Evolutionary conservation across 2,113 vertebrate genomes (phyloP).

Genomic region (Cyphomyrus discorhynchus): DNA sequence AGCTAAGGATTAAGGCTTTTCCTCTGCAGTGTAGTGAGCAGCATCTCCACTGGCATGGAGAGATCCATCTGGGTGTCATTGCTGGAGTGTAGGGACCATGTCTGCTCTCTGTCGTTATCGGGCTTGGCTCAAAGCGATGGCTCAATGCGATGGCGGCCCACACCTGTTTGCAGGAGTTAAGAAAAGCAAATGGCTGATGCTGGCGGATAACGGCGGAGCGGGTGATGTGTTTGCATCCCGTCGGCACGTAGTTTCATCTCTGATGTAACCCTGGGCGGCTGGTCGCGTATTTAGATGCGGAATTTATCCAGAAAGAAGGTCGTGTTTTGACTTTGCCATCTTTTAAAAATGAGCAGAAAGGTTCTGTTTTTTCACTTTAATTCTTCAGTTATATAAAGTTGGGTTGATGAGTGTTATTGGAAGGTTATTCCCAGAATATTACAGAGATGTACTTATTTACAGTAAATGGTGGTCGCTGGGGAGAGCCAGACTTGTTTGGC

Average conservation of each 20-base stretch:
- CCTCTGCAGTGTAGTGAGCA: neutral
- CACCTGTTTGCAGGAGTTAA: neutral
- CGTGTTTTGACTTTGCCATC: neutral
- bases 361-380: neutral
- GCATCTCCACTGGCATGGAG: neutral
- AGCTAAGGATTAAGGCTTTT: neutral
- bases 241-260: neutral
- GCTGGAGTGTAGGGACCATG: neutral
- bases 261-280: neutral
- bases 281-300: neutral
- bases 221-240: neutral
- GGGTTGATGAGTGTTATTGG: neutral
- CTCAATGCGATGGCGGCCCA: neutral
- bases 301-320: neutral
- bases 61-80: constrained; percentile 13
- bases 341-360: neutral
- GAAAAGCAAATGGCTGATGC: neutral
- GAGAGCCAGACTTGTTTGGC: neutral
- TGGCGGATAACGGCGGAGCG: neutral
- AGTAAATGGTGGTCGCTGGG: neutral
- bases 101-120: neutral
- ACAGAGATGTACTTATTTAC: neutral
- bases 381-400: neutral
- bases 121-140: neutral
- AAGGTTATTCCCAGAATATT: neutral